Percentiles rank a stretch among this genome's conserved stretches.
Conservation (phyloP, 2,113 vertebrate genomes). For the Verasper variegatus region DNA sequence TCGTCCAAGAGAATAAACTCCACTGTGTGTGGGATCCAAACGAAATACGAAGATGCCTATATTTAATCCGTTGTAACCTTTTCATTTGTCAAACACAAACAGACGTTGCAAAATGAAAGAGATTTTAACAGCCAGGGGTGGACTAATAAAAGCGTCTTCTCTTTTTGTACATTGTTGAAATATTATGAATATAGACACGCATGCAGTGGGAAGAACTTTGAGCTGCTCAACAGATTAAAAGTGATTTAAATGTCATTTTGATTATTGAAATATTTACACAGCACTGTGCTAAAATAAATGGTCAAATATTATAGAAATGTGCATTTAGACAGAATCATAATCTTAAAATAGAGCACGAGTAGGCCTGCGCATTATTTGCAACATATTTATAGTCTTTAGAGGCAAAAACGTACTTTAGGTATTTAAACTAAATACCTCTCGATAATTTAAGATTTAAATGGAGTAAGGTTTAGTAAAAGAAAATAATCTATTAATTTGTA, state of each 20-base stretch:
- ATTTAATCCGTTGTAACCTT: slow-evolving; percentile 8
- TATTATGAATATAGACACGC: slow-evolving; percentile 9
- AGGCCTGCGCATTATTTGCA: slow-evolving; percentile 16
- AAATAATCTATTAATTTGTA: not conserved
- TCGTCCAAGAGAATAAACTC: not conserved
- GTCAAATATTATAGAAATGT: not conserved
- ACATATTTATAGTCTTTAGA: not conserved
- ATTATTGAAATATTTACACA: slow-evolving; percentile 7
- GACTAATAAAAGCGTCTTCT: not conserved
- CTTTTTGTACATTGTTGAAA: not conserved
- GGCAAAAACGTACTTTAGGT: not conserved
- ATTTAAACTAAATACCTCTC: not conserved
- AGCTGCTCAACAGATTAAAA: not conserved
- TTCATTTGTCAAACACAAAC: slow-evolving; percentile 16
- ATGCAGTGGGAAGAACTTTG: not conserved
- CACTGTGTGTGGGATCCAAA: slow-evolving; percentile 2
- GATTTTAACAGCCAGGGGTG: not conserved
- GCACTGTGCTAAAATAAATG: not conserved
- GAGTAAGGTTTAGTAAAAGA: not conserved
- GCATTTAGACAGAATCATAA: not conserved
- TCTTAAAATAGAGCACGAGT: not conserved
- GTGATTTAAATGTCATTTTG: slow-evolving; percentile 11
- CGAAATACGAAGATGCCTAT: slow-evolving; percentile 7
- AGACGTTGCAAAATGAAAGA: slow-evolving; percentile 1
- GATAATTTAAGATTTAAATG: not conserved